phyloP scores from a whole-genome alignment of 92 coral and sea anemone genomes.

The Pocillopora meandrina region DNA sequence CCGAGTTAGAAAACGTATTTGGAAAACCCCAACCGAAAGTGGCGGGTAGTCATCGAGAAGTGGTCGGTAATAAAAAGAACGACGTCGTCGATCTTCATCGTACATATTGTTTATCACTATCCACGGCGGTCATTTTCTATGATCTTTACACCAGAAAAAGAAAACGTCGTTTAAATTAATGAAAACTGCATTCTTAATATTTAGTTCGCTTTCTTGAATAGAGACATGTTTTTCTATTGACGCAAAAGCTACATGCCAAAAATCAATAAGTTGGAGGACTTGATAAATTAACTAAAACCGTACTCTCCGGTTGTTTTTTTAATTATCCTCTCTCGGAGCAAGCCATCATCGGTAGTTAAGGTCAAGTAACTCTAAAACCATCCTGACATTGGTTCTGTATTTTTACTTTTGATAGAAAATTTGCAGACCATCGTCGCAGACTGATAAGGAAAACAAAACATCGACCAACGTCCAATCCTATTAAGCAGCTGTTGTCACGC shows the following conservation, averaged over 20 bases:
- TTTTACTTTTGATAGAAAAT: constrained; percentile 33
- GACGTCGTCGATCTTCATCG: too few relatives aligned
- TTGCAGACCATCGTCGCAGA: constrained; percentile 61
- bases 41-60: too few relatives aligned
- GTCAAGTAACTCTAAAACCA: too few relatives aligned
- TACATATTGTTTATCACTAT: background rate
- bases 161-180: background rate
- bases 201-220: too few relatives aligned
- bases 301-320: too few relatives aligned
- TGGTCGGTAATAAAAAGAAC: background rate
- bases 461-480: constrained; percentile 71
- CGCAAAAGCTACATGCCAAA: too few relatives aligned
- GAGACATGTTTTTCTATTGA: too few relatives aligned
- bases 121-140: background rate
- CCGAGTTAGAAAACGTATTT: constrained; percentile 15
- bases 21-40: constrained; percentile 21
- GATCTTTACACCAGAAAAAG: background rate
- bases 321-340: background rate
- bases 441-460: constrained; percentile 54
- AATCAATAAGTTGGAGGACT: too few relatives aligned
- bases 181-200: background rate
- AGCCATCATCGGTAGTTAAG: background rate
- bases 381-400: background rate
- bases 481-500: constrained; percentile 55
- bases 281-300: too few relatives aligned